phyloP scores from a whole-genome alignment of 2,113 vertebrate species.

The Collichthys lucidus region DNA sequence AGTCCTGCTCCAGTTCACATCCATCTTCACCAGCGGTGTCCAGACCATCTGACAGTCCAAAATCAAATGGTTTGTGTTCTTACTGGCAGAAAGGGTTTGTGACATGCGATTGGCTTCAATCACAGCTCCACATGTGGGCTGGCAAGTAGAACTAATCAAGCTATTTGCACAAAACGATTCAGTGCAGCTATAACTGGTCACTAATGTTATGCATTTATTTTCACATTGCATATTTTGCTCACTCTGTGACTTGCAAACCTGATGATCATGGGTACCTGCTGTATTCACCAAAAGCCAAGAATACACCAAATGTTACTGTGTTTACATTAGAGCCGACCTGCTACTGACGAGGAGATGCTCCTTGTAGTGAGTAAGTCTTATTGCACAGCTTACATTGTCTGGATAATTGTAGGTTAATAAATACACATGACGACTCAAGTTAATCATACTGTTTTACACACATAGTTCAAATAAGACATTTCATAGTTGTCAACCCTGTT shows the following conservation, averaged over 20 bases:
- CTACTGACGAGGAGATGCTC: conserved; percentile 7
- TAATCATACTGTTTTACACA: neutral
- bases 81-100: too few relatives aligned
- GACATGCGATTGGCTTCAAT: too few relatives aligned
- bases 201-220: neutral
- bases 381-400: neutral
- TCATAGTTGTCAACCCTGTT: conserved; percentile 24
- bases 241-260: neutral
- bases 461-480: conserved; percentile 30
- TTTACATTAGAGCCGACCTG: neutral
- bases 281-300: neutral
- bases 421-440: conserved; percentile 14
- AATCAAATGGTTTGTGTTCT: too few relatives aligned
- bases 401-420: conserved; percentile 21
- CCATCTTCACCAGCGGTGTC: too few relatives aligned
- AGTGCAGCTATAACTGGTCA: neutral
- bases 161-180: neutral
- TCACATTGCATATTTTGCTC: neutral
- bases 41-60: too few relatives aligned
- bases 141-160: neutral
- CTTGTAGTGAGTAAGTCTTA: neutral
- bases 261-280: neutral
- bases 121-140: too few relatives aligned
- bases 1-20: too few relatives aligned
- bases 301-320: neutral